phyloP scores from a whole-genome alignment of 2,113 vertebrate genomes.

The Oreochromis aureus region DNA sequence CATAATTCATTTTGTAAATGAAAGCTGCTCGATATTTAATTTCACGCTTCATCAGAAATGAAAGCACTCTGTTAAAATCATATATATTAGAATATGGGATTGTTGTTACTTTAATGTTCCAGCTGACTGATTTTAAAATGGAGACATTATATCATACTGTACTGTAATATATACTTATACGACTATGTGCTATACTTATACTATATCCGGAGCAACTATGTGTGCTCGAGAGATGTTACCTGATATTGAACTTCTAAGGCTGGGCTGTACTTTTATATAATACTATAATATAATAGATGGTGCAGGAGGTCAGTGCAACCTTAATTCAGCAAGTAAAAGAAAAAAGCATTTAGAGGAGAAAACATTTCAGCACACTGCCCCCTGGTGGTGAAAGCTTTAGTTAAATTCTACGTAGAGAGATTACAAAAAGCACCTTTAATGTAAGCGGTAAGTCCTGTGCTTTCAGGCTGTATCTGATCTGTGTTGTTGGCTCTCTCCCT shows the following conservation, averaged over 20 bases:
- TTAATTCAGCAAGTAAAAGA: not conserved
- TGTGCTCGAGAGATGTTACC: not conserved
- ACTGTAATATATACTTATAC: not conserved
- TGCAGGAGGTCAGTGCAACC: not conserved
- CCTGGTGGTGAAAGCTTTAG: not conserved
- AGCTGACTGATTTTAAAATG: not conserved
- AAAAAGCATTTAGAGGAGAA: not conserved
- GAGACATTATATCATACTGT: not conserved
- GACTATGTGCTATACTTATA: not conserved
- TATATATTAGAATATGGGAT: accelerated
- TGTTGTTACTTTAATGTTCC: not conserved
- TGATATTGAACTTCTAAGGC: not conserved
- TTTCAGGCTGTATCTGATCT: not conserved
- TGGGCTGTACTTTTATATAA: not conserved
- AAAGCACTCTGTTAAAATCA: not conserved
- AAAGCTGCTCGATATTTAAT: not conserved
- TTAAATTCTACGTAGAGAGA: not conserved
- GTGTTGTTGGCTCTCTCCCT: constrained; percentile 17
- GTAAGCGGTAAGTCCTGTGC: not conserved
- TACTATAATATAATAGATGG: not conserved
- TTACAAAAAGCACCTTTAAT: not conserved
- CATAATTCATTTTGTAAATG: not conserved
- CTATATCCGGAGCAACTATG: not conserved
- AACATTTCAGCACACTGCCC: not conserved
- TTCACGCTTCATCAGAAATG: not conserved